Conservation (phyloP, 2,113 vertebrate species). For the Myrmecobius fasciatus region DNA sequence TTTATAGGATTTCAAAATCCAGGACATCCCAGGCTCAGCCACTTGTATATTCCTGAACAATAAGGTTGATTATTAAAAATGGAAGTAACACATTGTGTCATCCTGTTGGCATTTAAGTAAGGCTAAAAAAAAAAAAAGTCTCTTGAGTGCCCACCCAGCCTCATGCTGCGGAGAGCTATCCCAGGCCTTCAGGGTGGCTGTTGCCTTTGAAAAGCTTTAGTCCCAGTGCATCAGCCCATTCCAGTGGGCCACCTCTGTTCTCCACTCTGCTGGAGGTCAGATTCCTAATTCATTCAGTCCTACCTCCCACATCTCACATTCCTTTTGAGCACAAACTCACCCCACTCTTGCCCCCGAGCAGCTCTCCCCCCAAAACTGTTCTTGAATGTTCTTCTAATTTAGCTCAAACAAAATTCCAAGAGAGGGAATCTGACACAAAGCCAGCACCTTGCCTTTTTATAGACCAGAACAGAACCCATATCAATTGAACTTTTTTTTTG, state of each 20-base stretch:
- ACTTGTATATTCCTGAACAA: conserved; percentile 67
- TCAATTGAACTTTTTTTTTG: conserved; percentile 22
- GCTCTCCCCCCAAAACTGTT: conserved; percentile 50
- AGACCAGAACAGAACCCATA: conserved; percentile 56
- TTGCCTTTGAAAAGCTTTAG: conserved; percentile 63
- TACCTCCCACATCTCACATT: not conserved
- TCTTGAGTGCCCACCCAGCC: conserved; percentile 12
- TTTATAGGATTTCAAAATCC: conserved; percentile 54
- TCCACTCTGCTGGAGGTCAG: not conserved
- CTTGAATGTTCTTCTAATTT: conserved; percentile 57
- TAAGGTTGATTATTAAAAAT: conserved; percentile 62
- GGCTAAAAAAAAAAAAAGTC: conserved; percentile 72
- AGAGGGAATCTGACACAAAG: conserved; percentile 58
- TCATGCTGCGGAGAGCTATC: conserved; percentile 26
- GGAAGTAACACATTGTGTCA: conserved; percentile 56
- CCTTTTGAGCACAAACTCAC: conserved; percentile 44
- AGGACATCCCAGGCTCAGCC: conserved; percentile 64
- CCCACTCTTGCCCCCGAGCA: conserved; percentile 54
- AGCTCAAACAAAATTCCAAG: conserved; percentile 67
- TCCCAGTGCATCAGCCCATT: conserved; percentile 30
- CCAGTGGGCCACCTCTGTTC: conserved; percentile 24
- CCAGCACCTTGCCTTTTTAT: conserved; percentile 66
- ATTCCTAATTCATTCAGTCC: not conserved
- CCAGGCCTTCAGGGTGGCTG: conserved; percentile 49
- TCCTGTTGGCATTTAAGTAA: conserved; percentile 65